These are phyloP conservation scores for Archegozetes longisetosus DNA, from an alignment of 1,140 invertebrate species.

Conservation along the genomic window DNA sequence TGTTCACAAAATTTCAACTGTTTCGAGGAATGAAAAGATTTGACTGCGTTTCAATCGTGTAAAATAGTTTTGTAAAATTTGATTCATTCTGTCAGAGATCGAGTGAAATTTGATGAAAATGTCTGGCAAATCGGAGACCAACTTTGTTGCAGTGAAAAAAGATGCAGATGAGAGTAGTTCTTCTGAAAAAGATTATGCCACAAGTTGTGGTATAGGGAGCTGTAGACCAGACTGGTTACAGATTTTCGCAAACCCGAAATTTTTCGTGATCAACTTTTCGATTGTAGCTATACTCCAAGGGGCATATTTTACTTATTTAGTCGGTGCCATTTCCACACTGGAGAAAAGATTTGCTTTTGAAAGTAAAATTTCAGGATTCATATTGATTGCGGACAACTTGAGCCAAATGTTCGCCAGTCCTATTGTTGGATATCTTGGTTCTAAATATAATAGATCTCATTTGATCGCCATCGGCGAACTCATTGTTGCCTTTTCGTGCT, in stretches of 20 bases:
- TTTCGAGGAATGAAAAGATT: too few species aligned
- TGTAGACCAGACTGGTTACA: constrained; percentile 35
- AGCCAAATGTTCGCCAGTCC: constrained; percentile 17
- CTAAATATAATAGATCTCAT: constrained; percentile 45
- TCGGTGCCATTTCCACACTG: constrained; percentile 45
- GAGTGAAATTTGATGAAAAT: constrained; percentile 14
- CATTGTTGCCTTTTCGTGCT: constrained; percentile 46
- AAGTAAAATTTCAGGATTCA: constrained; percentile 47
- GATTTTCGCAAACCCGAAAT: constrained; percentile 53
- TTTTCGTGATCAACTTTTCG: constrained; percentile 52
- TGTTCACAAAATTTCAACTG: too few species aligned
- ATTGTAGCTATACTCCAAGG: constrained; percentile 51
- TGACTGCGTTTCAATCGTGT: too few species aligned
- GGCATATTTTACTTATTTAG: constrained; percentile 57
- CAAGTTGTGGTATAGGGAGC: constrained; percentile 3
- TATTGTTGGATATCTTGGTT: constrained; percentile 47
- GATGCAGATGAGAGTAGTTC: not conserved
- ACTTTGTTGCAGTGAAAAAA: too few species aligned
- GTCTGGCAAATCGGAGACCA: too few species aligned
- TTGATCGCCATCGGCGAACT: constrained; percentile 51
- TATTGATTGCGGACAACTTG: constrained; percentile 25
- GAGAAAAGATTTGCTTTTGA: constrained; percentile 65
- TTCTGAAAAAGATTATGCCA: not conserved
- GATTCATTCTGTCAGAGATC: too few species aligned
- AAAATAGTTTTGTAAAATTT: too few species aligned